Evolutionary conservation across 1,140 invertebrate genomes (phyloP).

Genomic region (Hyphantria cunea): DNA sequence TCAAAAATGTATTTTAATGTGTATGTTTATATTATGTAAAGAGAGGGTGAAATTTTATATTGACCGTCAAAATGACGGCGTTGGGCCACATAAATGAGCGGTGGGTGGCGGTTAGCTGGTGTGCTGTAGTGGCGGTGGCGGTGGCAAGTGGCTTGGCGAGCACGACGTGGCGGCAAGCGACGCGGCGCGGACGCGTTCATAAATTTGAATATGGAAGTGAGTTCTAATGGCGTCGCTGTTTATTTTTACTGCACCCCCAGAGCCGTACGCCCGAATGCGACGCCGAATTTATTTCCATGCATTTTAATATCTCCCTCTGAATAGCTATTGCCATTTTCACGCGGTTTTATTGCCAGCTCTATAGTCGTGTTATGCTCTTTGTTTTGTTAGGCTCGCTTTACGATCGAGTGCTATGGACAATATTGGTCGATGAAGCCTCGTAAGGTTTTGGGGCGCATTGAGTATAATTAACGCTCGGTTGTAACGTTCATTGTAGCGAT

Average conservation of each 20-base stretch:
- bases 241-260: constrained; percentile 81
- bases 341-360: constrained; percentile 74
- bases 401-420: constrained; percentile 58
- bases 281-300: constrained; percentile 81
- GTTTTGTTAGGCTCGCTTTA: constrained; percentile 62
- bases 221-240: constrained; percentile 81
- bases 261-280: constrained; percentile 77
- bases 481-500: constrained; percentile 53
- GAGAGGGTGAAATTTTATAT: constrained; percentile 68
- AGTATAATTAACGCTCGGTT: constrained; percentile 58
- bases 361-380: constrained; percentile 54
- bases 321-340: constrained; percentile 79
- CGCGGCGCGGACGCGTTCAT: constrained; percentile 69
- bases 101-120: constrained; percentile 54
- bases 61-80: constrained; percentile 69
- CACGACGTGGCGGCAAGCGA: constrained; percentile 17
- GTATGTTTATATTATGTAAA: constrained; percentile 37
- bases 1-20: constrained; percentile 7
- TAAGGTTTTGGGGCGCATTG: constrained; percentile 50
- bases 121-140: constrained; percentile 46
- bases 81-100: constrained; percentile 52
- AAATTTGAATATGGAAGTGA: constrained; percentile 82
- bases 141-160: constrained; percentile 26
- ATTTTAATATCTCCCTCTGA: constrained; percentile 82
- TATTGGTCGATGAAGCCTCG: constrained; percentile 65